These are phyloP conservation scores for Achatina immaculata DNA, from an alignment of 1,140 invertebrate genomes.

Conservation along the genomic window DNA sequence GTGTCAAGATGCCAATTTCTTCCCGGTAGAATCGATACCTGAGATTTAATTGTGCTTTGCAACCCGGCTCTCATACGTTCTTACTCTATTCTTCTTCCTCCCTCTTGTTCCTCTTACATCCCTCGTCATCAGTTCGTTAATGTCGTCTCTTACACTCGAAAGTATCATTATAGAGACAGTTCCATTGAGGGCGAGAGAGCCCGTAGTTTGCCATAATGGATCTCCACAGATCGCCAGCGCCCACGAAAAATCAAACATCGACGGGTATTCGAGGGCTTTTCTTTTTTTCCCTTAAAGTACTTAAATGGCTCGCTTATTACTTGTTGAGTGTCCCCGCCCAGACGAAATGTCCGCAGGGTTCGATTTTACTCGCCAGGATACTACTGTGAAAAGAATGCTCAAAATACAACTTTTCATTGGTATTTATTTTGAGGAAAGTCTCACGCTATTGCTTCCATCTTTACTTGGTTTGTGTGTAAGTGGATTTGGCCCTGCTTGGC, in stretches of 20 bases:
- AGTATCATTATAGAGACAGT: slow-evolving; percentile 19
- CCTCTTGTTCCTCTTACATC: neutral
- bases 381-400: neutral
- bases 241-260: slow-evolving; percentile 1
- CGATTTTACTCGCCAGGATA: neutral
- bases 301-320: slow-evolving; percentile 20
- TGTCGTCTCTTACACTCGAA: slow-evolving; percentile 1
- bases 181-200: slow-evolving; percentile 7
- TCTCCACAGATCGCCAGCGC: slow-evolving; percentile 6
- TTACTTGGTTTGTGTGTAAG: neutral
- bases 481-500: no score
- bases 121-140: slow-evolving; percentile 21
- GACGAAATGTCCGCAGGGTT: neutral
- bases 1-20: slow-evolving; percentile 13
- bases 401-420: neutral
- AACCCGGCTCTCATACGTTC: neutral
- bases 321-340: slow-evolving; percentile 10
- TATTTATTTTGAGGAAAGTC: neutral
- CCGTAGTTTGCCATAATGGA: slow-evolving; percentile 16
- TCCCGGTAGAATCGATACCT: neutral
- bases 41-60: slow-evolving; percentile 13
- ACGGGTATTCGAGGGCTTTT: slow-evolving; percentile 2
- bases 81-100: neutral
- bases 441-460: neutral
- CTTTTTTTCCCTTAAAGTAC: neutral